Evolutionary conservation across 2,888 invertebrate genomes (phyloP), one percentile per base, ranked within the genome.

Genomic region (Anthoptus insignis): DNA sequence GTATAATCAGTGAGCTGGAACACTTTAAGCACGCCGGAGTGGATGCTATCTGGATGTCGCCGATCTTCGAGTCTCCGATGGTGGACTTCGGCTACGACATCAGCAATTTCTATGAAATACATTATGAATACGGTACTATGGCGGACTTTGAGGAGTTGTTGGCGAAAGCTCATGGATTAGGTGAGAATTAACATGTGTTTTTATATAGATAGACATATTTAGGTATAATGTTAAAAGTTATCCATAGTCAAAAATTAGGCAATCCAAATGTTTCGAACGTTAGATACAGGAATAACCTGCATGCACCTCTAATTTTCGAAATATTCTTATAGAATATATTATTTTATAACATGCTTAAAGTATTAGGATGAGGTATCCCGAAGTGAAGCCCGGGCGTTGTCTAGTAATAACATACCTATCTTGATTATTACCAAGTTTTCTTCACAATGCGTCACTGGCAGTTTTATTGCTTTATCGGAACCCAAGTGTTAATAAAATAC

Each of bases 81-180:
- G 93, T 95, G 0, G 98, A 98, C 87, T 97, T 97, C 81, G 98
- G 98, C 0, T 98, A 98, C 76, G 98, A 98, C 80, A 96, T 98
- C 73, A 95, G 96, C 27, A 94, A 98, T 87, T 98, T 96, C 83
- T 95, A 89, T 59, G 93, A 94, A 19, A 95, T 98, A 27, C 96
- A 97, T 73, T 84, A 95, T 0, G 94, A 94, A 59, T 98, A 96
- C 79, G 98, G 98, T 0, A 96, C 94, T 0, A 88, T 97, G 84
- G 89, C 88, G 0, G 97, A 98, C 82, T 97, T 98, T 56, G 90
- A 94, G 1, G 82, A 91, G 0, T 81, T 97, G 11, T 79, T 96
- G 0, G 73, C 71, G 0, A 89, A 84, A 68, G 95, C 96, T 0
- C 95, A 96, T 54, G 79, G 84, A 34, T 75, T 95, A n/a, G 95